A percentile compares a stretch with the other conserved stretches of the same genome.
These are phyloP conservation scores for Euura lappo DNA, from an alignment of 1,140 invertebrate genomes.

Conservation along the genomic window DNA sequence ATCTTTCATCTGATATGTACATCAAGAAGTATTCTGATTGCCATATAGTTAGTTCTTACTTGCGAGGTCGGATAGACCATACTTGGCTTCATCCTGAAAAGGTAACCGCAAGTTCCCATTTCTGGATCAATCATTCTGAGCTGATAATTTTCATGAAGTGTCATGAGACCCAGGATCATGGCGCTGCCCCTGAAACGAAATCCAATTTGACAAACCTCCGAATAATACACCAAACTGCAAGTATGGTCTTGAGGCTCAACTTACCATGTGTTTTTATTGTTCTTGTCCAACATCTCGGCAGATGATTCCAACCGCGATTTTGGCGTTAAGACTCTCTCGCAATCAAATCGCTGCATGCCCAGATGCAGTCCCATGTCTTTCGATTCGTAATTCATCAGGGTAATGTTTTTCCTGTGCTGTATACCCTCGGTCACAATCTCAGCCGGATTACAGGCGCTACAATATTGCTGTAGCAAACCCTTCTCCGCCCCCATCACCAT, in stretches of 20 bases:
- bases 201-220: background rate
- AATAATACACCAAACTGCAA: conserved; percentile 1
- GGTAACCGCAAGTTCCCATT: conserved; percentile 33
- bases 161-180: conserved; percentile 20
- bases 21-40: background rate
- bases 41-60: conserved; percentile 21
- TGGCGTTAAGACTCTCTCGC: conserved; percentile 38
- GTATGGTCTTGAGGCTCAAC: background rate
- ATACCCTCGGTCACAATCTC: conserved; percentile 40
- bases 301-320: conserved; percentile 20
- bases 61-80: conserved; percentile 32
- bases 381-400: conserved; percentile 24
- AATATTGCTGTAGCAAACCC: conserved; percentile 39
- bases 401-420: conserved; percentile 38
- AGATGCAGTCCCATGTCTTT: conserved; percentile 46
- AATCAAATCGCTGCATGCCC: conserved; percentile 40
- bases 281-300: conserved; percentile 19
- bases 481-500: conserved; percentile 42
- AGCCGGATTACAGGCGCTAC: conserved; percentile 39
- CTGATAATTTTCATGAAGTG: conserved; percentile 23
- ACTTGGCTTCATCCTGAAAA: conserved; percentile 37
- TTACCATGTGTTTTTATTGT: conserved; percentile 32
- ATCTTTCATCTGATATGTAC: background rate
- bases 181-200: conserved; percentile 22
- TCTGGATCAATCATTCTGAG: conserved; percentile 33